Base-by-base conservation (phyloP, 2,888 invertebrate species). In the Xiphydria camelus region DNA sequence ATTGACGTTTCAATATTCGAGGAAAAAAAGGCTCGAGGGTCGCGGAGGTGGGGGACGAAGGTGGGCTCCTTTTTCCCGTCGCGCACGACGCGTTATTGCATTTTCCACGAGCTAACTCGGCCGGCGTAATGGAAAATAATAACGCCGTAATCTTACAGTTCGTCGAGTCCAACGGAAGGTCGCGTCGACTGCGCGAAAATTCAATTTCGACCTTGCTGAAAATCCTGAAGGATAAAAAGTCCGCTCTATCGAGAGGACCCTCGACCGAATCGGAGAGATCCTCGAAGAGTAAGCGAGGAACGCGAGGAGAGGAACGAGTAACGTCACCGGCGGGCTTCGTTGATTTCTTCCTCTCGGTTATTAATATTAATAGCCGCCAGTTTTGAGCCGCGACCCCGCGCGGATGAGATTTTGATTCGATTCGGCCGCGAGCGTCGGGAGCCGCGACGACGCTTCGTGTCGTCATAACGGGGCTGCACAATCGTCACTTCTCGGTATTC, bases 1-100 rank as follows among this genome's bases (percentile, higher is more conserved):
- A 67, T 64, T 59, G 65, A 64, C 56, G 63, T 62, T 68, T 68
- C 62, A 62, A 64, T 67, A 64, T 67, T 59, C 59, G 56, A 36
- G 46, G 51, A 53, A 47, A 37, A 44, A 29, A 10, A 29, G 10
- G 15, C 14, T 12, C 12, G 29, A 29, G 15, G 3, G 29, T 14
- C 12, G 15, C 12, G 29, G 14, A 12, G 15, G 12, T 2, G 12
- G 15, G 29, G 29, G 12, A 14, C 29, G 29, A 12, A 29, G 29
- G 29, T 29, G 37, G 44, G 29, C 43, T 51, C 49, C n/a, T n/a
- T n/a, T n/a, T 49, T 51, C 42, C 34, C 14, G 19, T 43, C 37
- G 44, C 38, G 21, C 20, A 12, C 21, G 12, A 43, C 45, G 51
- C 45, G 47, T 61, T 61, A 59, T 61, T 58, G 56, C 54, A 53